Conservation (phyloP, 2,797 vertebrate species). For the Anguilla marmorata region DNA sequence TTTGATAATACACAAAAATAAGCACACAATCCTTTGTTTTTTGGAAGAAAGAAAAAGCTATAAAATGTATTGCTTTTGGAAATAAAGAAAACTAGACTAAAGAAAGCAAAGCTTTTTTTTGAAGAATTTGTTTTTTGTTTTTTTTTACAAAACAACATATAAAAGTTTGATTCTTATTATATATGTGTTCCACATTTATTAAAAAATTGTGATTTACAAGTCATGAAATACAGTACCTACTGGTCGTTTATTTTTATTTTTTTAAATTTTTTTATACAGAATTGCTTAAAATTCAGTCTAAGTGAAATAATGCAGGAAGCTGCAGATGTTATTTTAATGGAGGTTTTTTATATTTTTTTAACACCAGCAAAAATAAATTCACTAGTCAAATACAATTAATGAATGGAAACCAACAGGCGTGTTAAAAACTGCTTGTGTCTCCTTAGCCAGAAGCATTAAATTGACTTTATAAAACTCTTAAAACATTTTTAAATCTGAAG, state of each 20-base stretch:
- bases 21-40: conserved; percentile 38
- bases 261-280: conserved; percentile 42
- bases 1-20: conserved; percentile 39
- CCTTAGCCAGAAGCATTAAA: background rate
- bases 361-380: conserved; percentile 45
- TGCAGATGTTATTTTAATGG: conserved; percentile 26
- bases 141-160: conserved; percentile 74
- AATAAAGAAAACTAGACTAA: conserved; percentile 55
- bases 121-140: conserved; percentile 28
- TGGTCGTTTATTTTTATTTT: conserved; percentile 60
- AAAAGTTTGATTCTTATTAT: conserved; percentile 68
- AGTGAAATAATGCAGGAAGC: conserved; percentile 37
- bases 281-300: conserved; percentile 58
- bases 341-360: conserved; percentile 22
- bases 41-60: conserved; percentile 35
- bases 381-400: conserved; percentile 42
- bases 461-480: conserved; percentile 6
- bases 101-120: conserved; percentile 34
- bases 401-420: conserved; percentile 2
- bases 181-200: conserved; percentile 65
- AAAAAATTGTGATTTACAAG: conserved; percentile 68
- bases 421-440: background rate
- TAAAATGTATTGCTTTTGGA: conserved; percentile 62
- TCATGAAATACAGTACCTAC: conserved; percentile 70
- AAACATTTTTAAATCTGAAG: background rate